Evolutionary conservation across 2,888 invertebrate species (phyloP), one percentile per base, ranked within the genome.

Genomic region (Cerceris rybyensis): DNA sequence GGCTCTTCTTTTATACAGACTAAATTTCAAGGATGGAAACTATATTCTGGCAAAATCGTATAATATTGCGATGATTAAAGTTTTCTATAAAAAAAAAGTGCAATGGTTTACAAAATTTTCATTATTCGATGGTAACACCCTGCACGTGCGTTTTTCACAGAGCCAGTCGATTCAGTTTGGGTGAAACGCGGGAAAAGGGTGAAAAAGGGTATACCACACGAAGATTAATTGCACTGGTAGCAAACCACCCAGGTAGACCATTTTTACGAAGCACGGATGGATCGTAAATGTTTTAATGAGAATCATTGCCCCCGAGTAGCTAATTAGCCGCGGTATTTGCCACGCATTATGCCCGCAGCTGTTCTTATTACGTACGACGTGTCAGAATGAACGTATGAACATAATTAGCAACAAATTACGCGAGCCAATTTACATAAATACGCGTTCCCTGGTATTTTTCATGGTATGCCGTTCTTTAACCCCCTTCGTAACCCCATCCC

Each of bases 311-410:
- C 4, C 28, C 16, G 4, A 41, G 49, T 60, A 57, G 57, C 28
- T 72, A 75, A 75, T 75, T 72, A 67, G 57, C 67, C 43, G 16
- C 17, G 46, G 14, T 13, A 55, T 49, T 66, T 55, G 50, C 63
- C 60, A 71, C 70, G 13, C 28, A 28, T 66, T 43, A 52, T 39
- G 9, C n/a, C 43, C 17, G 42, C 41, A 28, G 16, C 16, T 14
- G 42, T 16, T 55, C n/a, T 17, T 50, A 42, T 41, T 42, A 46
- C 74, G 46, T 14, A 39, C 55, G 41, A 58, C 17, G 46, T 28
- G 55, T 55, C 28, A 7, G 55, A 41, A 72, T 16, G 55, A 63
- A 16, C 8, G 42, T 64, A 54, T 13, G 59, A 52, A 63, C 65
- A 66, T 61, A 63, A 65, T 67, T 49, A 58, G 39, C 50, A 28